Conservation (phyloP, 2,113 vertebrate species). For the Sylvilagus bachmani region DNA sequence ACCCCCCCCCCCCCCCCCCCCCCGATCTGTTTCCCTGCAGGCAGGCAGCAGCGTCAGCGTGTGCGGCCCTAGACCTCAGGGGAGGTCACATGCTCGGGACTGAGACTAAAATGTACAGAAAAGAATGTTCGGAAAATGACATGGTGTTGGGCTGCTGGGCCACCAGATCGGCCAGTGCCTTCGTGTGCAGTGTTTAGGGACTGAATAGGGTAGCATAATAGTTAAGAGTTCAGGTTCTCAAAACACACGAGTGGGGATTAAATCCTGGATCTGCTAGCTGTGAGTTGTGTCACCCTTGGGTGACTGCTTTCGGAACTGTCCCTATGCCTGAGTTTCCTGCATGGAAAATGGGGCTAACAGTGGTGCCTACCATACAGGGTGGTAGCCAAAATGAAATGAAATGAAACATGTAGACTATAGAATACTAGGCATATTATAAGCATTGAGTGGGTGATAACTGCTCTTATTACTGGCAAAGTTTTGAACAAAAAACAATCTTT, state of each 20-base stretch:
- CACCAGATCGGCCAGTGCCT: not conserved
- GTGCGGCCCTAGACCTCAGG: not conserved
- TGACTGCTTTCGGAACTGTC: not conserved
- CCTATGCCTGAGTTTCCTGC: not conserved
- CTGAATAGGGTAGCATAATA: not conserved
- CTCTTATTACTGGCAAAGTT: not conserved
- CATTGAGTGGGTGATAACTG: not conserved
- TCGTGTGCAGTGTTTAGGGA: not conserved
- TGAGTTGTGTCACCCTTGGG: not conserved
- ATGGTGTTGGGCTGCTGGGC: not conserved
- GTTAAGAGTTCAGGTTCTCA: constrained; percentile 18
- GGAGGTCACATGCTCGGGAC: not conserved
- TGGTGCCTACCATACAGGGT: not conserved
- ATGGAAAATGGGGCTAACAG: not conserved
- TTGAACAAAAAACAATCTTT: not conserved
- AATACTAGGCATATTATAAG: not conserved
- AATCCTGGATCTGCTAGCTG: not conserved
- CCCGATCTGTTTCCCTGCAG: not conserved
- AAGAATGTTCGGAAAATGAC: not conserved
- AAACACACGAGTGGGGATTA: not conserved
- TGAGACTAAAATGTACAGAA: not conserved
- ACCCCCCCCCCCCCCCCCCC: not conserved
- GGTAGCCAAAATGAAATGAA: not conserved
- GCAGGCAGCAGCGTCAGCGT: not conserved
- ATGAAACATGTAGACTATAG: not conserved